Evolutionary conservation across 1,140 invertebrate species (phyloP).

Genomic region (Drosophila orena): DNA sequence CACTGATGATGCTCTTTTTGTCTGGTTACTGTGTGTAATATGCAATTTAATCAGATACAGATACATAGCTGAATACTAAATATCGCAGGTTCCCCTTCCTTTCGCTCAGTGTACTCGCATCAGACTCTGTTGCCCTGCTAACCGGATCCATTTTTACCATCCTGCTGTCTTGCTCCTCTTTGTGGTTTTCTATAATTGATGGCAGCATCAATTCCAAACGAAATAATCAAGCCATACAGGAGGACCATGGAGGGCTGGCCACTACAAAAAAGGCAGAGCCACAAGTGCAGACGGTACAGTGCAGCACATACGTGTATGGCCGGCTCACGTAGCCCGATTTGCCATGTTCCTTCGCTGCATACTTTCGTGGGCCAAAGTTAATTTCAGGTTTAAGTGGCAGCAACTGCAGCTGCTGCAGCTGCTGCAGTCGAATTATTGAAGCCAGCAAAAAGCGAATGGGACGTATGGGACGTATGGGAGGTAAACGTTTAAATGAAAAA

Average conservation of each 20-base stretch:
- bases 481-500: slow-evolving; percentile 71
- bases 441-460: slow-evolving; percentile 33
- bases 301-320: slow-evolving; percentile 25
- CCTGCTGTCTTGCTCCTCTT: slow-evolving; percentile 20
- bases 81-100: not conserved
- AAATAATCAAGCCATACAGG: slow-evolving; percentile 72
- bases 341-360: slow-evolving; percentile 50
- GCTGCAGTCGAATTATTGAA: slow-evolving; percentile 70
- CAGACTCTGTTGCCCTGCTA: slow-evolving; percentile 25
- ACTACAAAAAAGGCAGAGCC: slow-evolving; percentile 16
- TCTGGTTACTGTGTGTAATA: no score
- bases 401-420: slow-evolving; percentile 26
- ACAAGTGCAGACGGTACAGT: slow-evolving; percentile 24
- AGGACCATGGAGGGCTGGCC: slow-evolving; percentile 7
- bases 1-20: no score
- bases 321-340: slow-evolving; percentile 38
- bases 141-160: slow-evolving; percentile 56
- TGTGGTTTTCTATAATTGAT: slow-evolving; percentile 70
- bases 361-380: slow-evolving; percentile 71
- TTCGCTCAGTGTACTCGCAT: slow-evolving; percentile 15
- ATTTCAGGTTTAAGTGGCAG: slow-evolving; percentile 75
- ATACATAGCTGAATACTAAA: no score
- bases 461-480: slow-evolving; percentile 2
- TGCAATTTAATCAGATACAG: no score
- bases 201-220: slow-evolving; percentile 77